Percentiles rank a stretch among this genome's conserved stretches.
These are phyloP conservation scores for Oryzias melastigma DNA, from an alignment of 2,113 vertebrate genomes.

Conservation along the genomic window DNA sequence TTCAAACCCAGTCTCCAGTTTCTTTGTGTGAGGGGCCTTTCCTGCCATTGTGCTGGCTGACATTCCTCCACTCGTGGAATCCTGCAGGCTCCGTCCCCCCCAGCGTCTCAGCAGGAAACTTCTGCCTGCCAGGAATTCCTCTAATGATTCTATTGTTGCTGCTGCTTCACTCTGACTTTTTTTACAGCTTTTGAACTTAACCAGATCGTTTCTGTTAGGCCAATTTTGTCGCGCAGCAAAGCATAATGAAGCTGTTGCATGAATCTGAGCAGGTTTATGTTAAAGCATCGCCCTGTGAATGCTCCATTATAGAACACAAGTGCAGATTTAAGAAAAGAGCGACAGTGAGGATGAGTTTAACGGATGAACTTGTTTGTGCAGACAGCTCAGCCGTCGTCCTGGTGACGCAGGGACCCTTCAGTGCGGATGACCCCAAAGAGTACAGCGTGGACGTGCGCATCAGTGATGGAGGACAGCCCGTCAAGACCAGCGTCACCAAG, in stretches of 20 bases:
- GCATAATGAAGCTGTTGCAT: too few relatives aligned
- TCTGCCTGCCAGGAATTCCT: slow-evolving; percentile 29
- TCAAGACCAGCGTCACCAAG: slow-evolving; percentile 75
- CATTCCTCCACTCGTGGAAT: slow-evolving; percentile 36
- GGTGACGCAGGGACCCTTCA: slow-evolving; percentile 85
- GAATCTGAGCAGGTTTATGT: too few relatives aligned
- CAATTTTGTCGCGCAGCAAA: too few relatives aligned
- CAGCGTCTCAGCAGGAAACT: slow-evolving; percentile 47
- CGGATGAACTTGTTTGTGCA: slow-evolving; percentile 45
- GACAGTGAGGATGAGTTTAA: too few relatives aligned
- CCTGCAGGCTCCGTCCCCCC: slow-evolving; percentile 26
- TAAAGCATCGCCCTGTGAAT: too few relatives aligned
- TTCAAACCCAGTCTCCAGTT: slow-evolving; percentile 17
- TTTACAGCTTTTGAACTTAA: not conserved
- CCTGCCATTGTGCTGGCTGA: slow-evolving; percentile 59
- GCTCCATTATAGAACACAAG: too few relatives aligned
- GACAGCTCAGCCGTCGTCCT: slow-evolving; percentile 87
- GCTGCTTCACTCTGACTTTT: slow-evolving; percentile 1
- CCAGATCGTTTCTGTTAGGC: too few relatives aligned
- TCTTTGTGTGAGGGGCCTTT: slow-evolving; percentile 41
- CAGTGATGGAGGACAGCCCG: slow-evolving; percentile 82
- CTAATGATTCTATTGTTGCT: slow-evolving; percentile 50
- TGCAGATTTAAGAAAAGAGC: too few relatives aligned
- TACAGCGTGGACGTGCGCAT: slow-evolving; percentile 84
- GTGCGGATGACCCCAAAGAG: slow-evolving; percentile 79